Percentiles rank a stretch among this genome's conserved stretches.
Evolutionary conservation across 1,140 invertebrate species (phyloP).

Genomic region (Trachelipus rathkii): DNA sequence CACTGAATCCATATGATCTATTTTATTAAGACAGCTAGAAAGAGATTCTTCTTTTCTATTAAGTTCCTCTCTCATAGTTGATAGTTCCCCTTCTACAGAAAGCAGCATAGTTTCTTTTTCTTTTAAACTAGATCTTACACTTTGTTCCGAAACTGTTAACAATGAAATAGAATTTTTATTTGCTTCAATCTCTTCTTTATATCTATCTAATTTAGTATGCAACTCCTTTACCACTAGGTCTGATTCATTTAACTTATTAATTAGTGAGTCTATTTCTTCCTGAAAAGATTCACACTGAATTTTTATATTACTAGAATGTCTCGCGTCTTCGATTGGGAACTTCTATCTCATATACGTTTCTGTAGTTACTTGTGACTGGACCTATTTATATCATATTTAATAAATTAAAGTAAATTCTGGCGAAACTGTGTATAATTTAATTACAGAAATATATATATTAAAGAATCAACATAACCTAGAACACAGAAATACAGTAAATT

Average conservation of each 20-base stretch:
- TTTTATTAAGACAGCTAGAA: slow-evolving; percentile 26
- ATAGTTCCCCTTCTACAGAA: slow-evolving; percentile 33
- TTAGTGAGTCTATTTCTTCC: background rate
- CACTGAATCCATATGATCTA: slow-evolving; percentile 27
- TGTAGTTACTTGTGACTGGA: too few relatives aligned
- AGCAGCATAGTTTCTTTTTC: slow-evolving; percentile 33
- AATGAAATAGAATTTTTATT: slow-evolving; percentile 8
- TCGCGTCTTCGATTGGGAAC: too few relatives aligned
- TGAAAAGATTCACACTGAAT: background rate
- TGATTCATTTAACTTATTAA: background rate
- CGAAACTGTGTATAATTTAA: too few relatives aligned
- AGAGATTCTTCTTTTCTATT: slow-evolving; percentile 25
- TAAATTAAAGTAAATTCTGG: too few relatives aligned
- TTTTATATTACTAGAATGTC: too few relatives aligned
- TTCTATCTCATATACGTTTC: too few relatives aligned
- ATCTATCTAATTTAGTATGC: slow-evolving; percentile 2
- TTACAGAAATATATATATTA: too few relatives aligned
- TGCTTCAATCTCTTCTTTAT: background rate
- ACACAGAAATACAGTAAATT: too few relatives aligned
- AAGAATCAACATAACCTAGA: too few relatives aligned
- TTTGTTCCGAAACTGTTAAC: background rate
- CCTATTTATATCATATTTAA: too few relatives aligned
- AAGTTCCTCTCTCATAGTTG: slow-evolving; percentile 25
- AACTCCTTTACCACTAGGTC: slow-evolving; percentile 2
- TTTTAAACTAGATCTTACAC: slow-evolving; percentile 26